Conservation (phyloP, 2,113 vertebrate species). For the Anoura caudifer region DNA sequence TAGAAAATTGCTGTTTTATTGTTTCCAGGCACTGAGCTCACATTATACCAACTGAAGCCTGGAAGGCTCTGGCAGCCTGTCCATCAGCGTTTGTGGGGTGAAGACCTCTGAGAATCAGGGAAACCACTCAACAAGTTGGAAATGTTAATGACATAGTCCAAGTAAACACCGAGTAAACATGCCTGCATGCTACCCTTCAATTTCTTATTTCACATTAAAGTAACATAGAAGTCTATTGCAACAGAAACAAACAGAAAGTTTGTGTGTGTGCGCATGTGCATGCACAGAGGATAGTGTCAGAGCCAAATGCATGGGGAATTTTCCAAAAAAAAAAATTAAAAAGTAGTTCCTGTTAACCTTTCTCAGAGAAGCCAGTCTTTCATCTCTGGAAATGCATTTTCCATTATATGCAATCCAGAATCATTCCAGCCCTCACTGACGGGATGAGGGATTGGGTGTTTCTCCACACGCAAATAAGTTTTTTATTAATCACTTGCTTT, state of each 20-base stretch:
- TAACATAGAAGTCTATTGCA: neutral
- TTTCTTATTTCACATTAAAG: slow-evolving; percentile 10
- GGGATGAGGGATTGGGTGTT: neutral
- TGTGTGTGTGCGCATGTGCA: accelerated
- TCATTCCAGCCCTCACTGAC: neutral
- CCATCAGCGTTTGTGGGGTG: slow-evolving; percentile 15
- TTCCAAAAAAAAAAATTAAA: slow-evolving; percentile 34
- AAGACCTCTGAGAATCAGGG: neutral
- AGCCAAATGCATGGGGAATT: neutral
- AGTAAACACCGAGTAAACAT: neutral
- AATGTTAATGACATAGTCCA: neutral
- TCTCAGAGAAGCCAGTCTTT: neutral
- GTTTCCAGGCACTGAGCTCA: slow-evolving; percentile 71
- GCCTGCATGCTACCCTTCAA: neutral
- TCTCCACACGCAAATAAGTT: neutral
- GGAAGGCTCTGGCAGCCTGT: slow-evolving; percentile 27
- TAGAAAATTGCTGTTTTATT: slow-evolving; percentile 74
- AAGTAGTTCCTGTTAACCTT: slow-evolving; percentile 9
- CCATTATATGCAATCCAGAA: neutral
- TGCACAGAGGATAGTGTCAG: neutral
- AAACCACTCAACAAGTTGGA: neutral
- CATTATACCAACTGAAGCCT: slow-evolving; percentile 48
- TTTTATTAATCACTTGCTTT: neutral
- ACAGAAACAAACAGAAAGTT: neutral
- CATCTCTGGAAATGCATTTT: neutral